These are phyloP conservation scores for Andrena hattorfiana DNA, from an alignment of 2,888 invertebrate genomes.

Conservation along the genomic window DNA sequence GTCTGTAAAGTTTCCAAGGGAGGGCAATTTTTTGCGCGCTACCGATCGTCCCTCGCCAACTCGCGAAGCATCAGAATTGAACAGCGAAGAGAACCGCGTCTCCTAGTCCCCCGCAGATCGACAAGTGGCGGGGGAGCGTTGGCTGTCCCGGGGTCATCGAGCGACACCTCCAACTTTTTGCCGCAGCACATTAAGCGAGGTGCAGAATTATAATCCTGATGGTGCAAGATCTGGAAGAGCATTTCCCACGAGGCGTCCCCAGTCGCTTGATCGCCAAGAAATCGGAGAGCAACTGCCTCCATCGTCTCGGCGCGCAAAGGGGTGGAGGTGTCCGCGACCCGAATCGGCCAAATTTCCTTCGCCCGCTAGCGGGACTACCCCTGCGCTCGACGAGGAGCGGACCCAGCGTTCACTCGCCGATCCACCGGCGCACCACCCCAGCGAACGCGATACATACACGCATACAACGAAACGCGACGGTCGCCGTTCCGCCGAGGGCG, in stretches of 20 bases:
- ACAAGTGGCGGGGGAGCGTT: background rate
- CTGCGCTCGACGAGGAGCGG: too few relatives aligned
- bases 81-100: constrained; percentile 39
- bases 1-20: constrained; percentile 67
- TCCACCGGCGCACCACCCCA: constrained; percentile 1
- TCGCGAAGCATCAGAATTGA: constrained; percentile 34
- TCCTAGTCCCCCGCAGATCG: constrained; percentile 32
- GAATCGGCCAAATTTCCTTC: too few relatives aligned
- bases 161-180: background rate
- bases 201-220: too few relatives aligned
- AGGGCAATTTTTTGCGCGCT: constrained; percentile 55
- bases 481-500: constrained; percentile 38
- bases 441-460: constrained; percentile 15
- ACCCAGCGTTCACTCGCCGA: too few relatives aligned
- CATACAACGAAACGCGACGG: constrained; percentile 63
- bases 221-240: too few relatives aligned
- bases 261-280: too few relatives aligned
- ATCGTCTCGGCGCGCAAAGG: too few relatives aligned
- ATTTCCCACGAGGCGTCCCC: too few relatives aligned
- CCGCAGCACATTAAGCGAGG: background rate
- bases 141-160: background rate
- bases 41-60: constrained; percentile 51
- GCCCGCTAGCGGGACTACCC: too few relatives aligned
- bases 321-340: too few relatives aligned
- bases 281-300: too few relatives aligned